phyloP scores from a whole-genome alignment of 2,113 vertebrate genomes.

The Anhinga anhinga region DNA sequence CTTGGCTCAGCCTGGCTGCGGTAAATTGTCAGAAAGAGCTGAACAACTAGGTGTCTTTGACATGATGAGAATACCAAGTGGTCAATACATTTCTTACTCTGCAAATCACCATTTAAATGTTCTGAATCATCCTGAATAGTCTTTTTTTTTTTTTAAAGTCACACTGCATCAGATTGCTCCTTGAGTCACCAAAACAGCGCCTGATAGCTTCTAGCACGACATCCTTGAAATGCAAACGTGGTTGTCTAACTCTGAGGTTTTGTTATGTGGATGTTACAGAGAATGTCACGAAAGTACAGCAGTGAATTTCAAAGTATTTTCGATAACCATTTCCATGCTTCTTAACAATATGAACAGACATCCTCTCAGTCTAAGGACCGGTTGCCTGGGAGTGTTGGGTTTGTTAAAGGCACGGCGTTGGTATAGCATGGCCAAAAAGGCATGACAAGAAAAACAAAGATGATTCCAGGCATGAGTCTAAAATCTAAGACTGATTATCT shows the following conservation, averaged over 20 bases:
- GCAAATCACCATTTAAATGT: slow-evolving; percentile 39
- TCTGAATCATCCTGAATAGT: not conserved
- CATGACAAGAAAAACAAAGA: not conserved
- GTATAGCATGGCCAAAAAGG: not conserved
- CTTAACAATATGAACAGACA: not conserved
- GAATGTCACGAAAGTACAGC: not conserved
- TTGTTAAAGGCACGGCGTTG: not conserved
- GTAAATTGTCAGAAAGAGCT: slow-evolving; percentile 44
- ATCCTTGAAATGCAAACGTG: not conserved
- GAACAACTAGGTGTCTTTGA: slow-evolving; percentile 2
- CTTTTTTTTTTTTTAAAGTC: not conserved
- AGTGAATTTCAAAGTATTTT: not conserved
- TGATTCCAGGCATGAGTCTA: not conserved
- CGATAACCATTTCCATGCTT: not conserved
- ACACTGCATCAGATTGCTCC: slow-evolving; percentile 22
- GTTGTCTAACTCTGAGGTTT: not conserved
- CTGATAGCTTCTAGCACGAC: not conserved
- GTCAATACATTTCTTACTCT: not conserved
- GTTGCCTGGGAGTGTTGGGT: not conserved
- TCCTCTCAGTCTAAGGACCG: not conserved
- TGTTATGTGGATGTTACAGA: not conserved
- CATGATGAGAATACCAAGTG: slow-evolving; percentile 58
- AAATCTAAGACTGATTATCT: not conserved
- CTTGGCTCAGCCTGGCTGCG: not conserved
- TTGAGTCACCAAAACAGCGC: not conserved